Base-by-base conservation (phyloP, 37 sponge, comb jelly and placozoan genomes). In the Agelas oroides region DNA sequence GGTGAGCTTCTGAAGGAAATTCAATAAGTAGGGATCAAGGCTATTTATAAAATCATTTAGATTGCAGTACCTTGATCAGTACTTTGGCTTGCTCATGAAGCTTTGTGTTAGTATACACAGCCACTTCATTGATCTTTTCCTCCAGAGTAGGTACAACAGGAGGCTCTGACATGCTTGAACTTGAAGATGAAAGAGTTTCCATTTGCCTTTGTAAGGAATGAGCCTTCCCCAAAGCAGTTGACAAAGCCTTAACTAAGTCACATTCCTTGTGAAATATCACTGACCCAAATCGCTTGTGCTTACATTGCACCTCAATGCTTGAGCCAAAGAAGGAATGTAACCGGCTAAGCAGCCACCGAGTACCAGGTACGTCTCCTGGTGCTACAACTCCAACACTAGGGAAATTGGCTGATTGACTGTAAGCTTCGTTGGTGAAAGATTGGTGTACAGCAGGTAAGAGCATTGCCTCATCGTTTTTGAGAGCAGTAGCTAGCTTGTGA, bases 191-290 rank as follows among this genome's bases (percentile, higher is more conserved):
- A n/a, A n/a, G n/a, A n/a, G n/a, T n/a, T n/a, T n/a, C n/a, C n/a
- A n/a, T n/a, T n/a, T n/a, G n/a, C n/a, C n/a, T n/a, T n/a, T n/a
- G n/a, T n/a, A n/a, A n/a, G n/a, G n/a, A n/a, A n/a, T n/a, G n/a
- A n/a, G n/a, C n/a, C 69, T 31, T 68, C 5, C 35, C 69, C 13
- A 68, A 35, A 28, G 69, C 69, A 14, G 35, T 31, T 68, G 69
- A 68, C 20, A 68, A 13, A 28, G 69, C 69, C 31, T 32, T 34
- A 2, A 68, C 69, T 30, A 68, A 35, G 69, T 68, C 69, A 31
- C 69, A 68, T 37, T 33, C 18, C 18, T 8, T 68, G 35, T 68
- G 35, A 13, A 34, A 68, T 6, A 68, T 2, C 2, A 68, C 20
- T 8, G 69, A 30, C 32, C 69, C 69, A 31, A 28, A 68, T 2